These are phyloP conservation scores for Amia ocellicauda DNA, from an alignment of 2,113 vertebrate genomes.

Conservation along the genomic window DNA sequence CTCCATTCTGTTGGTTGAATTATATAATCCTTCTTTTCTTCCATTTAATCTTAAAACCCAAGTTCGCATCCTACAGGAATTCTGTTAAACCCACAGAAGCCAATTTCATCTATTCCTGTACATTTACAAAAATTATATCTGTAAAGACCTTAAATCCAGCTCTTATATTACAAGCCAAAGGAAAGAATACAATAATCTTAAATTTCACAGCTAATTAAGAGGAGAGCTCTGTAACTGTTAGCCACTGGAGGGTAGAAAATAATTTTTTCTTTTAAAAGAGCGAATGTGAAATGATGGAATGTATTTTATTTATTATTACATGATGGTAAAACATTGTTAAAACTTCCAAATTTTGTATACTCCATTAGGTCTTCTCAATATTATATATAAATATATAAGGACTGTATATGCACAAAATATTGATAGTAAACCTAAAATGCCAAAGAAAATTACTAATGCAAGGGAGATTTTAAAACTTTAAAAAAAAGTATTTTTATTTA, in stretches of 20 bases:
- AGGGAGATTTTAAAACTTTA: too few species aligned
- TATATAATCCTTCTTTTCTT: conserved; percentile 54
- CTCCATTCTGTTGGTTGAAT: conserved; percentile 46
- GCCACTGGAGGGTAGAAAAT: conserved; percentile 44
- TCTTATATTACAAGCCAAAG: conserved; percentile 42
- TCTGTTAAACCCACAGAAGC: conserved; percentile 43
- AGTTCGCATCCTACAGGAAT: conserved; percentile 44
- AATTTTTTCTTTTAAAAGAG: conserved; percentile 26
- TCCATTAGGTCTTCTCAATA: too few species aligned
- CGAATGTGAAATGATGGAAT: too few species aligned
- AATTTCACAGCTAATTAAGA: conserved; percentile 62
- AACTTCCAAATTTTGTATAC: too few species aligned
- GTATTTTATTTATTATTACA: too few species aligned
- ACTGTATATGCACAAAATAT: too few species aligned
- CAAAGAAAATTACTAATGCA: too few species aligned
- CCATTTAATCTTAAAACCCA: conserved; percentile 37
- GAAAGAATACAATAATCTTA: conserved; percentile 53
- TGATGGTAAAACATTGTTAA: too few species aligned
- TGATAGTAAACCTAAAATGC: too few species aligned
- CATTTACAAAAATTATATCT: conserved; percentile 49
- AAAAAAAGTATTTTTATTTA: too few species aligned
- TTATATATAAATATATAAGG: too few species aligned
- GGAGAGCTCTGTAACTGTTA: conserved; percentile 43
- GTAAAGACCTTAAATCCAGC: conserved; percentile 53
- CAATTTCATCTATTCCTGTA: conserved; percentile 42